Base-by-base conservation (phyloP, 2,797 vertebrate genomes). In the Serranus cabrilla region DNA sequence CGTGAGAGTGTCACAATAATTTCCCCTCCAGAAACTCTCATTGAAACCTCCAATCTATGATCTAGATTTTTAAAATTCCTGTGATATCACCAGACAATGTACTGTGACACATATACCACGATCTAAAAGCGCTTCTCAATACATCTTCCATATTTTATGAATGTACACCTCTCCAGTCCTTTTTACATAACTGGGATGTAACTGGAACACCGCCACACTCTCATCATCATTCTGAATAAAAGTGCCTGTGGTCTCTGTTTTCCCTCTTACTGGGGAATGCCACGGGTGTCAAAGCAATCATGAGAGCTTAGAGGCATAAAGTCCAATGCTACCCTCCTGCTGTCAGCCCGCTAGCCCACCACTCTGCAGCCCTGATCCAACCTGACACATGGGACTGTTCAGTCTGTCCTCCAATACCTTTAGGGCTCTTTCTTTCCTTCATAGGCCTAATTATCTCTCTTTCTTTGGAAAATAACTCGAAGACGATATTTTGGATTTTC, bases 221-320 rank as follows among this genome's bases (percentile, higher is more conserved):
- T 72, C 52, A 56, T 75, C 52, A 23, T 74, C 52, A 23, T 74
- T 67, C 21, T 71, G 37, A 62, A 76, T 49, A 42, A 52, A 81
- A 76, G 46, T 54, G 50, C 62, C 79, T 50, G 7, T 59, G 59
- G 63, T 66, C 5, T 57, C 49, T 75, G 67, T 55, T 68, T 77
- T 52, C 21, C 54, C 68, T 70, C 37, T 67, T 47, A 64, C 54
- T 64, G 58, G 82, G 75, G 77, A 92, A 83, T 76, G 81, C 86
- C 80, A 87, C 17, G 80, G 80, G 84, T 88, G 81, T 90, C 89
- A 84, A 88, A 81, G 77, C 63, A 90, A 88, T 91, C 80, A 84
- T 66, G 25, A 40, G 62, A 69, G 78, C 85, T 90, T 64, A 74
- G 67, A 51, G 80, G 75, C 79, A 88, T 82, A 60, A 84, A 86